Base-by-base conservation (phyloP, 2,113 vertebrate species). In the Phylloscopus trochilus region DNA sequence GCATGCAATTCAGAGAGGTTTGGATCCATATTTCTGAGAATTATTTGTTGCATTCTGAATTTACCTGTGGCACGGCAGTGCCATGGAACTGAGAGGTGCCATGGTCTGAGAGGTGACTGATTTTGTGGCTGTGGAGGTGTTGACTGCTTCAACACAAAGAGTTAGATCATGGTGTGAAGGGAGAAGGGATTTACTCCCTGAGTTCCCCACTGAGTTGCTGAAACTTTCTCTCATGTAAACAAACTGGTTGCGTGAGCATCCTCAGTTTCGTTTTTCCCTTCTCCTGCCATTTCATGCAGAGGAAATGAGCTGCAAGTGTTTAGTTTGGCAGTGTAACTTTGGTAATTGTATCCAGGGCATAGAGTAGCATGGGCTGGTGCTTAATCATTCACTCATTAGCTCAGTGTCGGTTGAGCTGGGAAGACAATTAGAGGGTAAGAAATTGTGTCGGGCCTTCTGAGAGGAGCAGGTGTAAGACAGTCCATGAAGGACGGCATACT, bases 261-360 rank as follows among this genome's bases (percentile, higher is more conserved):
- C 7, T 92, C 49, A 39, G 24, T 92, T 90, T 85, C 1, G 0
- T 77, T 95, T 80, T 82, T 49, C 75, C 17, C 17, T 87, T 89
- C 80, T 83, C 43, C 49, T 88, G 46, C 62, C 47, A 20, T 90
- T 94, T 92, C 66, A 67, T 95, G 81, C 59, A 52, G 86, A 95
- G 92, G 86, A 94, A 96, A 93, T 72, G 87, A 95, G 84, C 73
- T 83, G 72, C 87, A 91, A 78, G 76, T 91, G 77, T 96, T 96
- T 91, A 76, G 76, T 82, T 96, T 92, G 88, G 90, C 87, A 35
- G 52, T 62, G 76, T 90, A 88, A 82, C 79, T 95, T 80, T 13
- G 51, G 96, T 97, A 97, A 97, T 93, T 1, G 6, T 96, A 97
- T 96, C 97, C 95, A 92, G 93, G 95, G 94, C 96, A 94, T 87